Percentiles rank a stretch among this genome's conserved stretches.
phyloP scores from a whole-genome alignment of 2,888 invertebrate species.

The Zaprionus obscuricornis region DNA sequence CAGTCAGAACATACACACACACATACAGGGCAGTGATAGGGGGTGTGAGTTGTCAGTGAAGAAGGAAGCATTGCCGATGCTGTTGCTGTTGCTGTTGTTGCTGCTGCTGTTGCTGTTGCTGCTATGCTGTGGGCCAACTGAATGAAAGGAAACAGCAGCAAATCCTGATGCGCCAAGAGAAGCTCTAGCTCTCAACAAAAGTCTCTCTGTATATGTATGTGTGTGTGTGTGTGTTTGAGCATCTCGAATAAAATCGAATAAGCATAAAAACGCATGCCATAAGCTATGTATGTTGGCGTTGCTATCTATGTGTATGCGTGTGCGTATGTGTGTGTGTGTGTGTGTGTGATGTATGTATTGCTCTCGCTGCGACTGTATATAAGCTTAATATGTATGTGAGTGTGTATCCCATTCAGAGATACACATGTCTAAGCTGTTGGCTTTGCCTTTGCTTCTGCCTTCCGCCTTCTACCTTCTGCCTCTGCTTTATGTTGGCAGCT shows the following conservation, averaged over 20 bases:
- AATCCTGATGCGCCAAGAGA: conserved; percentile 72
- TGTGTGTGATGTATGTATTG: conserved; percentile 24
- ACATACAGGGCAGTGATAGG: conserved; percentile 4
- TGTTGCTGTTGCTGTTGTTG: too few species aligned
- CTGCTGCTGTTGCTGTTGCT: too few species aligned
- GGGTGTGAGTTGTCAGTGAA: not conserved
- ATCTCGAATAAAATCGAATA: conserved; percentile 77
- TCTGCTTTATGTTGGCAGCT: conserved; percentile 24
- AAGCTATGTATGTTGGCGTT: conserved; percentile 43
- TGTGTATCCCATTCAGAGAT: conserved; percentile 49
- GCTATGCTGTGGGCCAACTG: conserved; percentile 38
- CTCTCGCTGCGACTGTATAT: conserved; percentile 54
- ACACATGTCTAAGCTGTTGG: conserved; percentile 62
- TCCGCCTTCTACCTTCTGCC: not conserved
- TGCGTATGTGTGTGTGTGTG: conserved; percentile 21
- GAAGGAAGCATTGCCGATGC: too few species aligned
- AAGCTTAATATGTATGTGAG: conserved; percentile 39
- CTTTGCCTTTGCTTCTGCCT: conserved; percentile 22
- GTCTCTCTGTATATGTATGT: too few species aligned
- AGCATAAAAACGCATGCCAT: conserved; percentile 73
- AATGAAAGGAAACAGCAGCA: conserved; percentile 59
- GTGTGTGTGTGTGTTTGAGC: conserved; percentile 45
- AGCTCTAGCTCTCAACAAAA: conserved; percentile 45
- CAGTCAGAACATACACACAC: too few species aligned
- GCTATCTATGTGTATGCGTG: conserved; percentile 19